Evolutionary conservation across 2,888 invertebrate species (phyloP).

Genomic region (Agrilus mali): DNA sequence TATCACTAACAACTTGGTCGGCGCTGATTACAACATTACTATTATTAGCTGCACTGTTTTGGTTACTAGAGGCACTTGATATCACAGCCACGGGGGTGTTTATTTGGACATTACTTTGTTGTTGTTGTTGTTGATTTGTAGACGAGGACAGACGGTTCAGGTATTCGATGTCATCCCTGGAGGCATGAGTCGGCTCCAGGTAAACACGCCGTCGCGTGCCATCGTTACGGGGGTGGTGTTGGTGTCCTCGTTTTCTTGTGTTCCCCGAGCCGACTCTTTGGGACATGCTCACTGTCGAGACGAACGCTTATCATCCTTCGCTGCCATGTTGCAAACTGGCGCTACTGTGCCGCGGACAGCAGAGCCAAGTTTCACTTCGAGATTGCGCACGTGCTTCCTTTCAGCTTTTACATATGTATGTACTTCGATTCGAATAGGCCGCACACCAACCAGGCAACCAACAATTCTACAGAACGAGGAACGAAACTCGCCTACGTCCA

Average conservation of each 20-base stretch:
- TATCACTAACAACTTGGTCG: constrained; percentile 21
- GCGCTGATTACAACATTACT: constrained; percentile 20
- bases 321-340: constrained; percentile 47
- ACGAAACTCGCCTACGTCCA: not conserved
- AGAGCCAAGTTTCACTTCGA: not conserved
- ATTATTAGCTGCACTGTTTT: constrained; percentile 10
- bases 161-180: constrained; percentile 28
- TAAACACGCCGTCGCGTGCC: constrained; percentile 38
- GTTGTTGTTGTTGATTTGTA: constrained; percentile 10
- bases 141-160: constrained; percentile 32
- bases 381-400: not conserved
- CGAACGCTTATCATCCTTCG: constrained; percentile 36
- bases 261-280: constrained; percentile 47
- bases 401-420: too few relatives aligned
- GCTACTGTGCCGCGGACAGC: constrained; percentile 17
- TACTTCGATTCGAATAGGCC: not conserved
- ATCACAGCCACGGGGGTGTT: constrained; percentile 15
- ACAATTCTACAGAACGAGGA: constrained; percentile 1
- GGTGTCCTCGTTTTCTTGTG: constrained; percentile 57
- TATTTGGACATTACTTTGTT: constrained; percentile 8
- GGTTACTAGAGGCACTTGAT: constrained; percentile 17
- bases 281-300: constrained; percentile 36
- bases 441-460: constrained; percentile 5
- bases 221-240: constrained; percentile 58
- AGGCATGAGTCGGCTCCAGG: constrained; percentile 26